A percentile compares a stretch with the other conserved stretches of the same genome.
Evolutionary conservation across 2,888 invertebrate species (phyloP).

Genomic region (Cryptocephalus moraei): DNA sequence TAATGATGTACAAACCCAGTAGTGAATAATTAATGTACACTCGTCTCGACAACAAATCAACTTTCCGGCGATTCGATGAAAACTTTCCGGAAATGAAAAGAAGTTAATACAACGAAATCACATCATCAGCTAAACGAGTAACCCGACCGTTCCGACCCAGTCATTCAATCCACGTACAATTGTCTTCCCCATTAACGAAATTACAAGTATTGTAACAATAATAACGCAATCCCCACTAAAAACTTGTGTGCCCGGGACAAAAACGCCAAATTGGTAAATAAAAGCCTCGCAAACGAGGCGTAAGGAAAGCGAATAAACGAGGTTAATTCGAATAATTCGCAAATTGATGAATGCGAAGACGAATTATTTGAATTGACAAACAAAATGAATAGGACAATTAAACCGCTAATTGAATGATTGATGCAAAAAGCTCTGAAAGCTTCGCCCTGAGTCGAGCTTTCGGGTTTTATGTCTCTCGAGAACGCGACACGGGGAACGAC

Average conservation of each 20-base stretch:
- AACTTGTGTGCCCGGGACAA: slow-evolving; percentile 11
- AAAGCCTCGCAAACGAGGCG: slow-evolving; percentile 14
- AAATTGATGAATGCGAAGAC: slow-evolving; percentile 34
- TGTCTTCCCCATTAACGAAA: background rate
- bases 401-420: slow-evolving; percentile 38
- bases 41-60: too few relatives aligned
- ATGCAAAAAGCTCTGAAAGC: slow-evolving; percentile 30
- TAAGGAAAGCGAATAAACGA: slow-evolving; percentile 23
- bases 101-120: too few relatives aligned
- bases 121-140: too few relatives aligned
- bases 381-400: slow-evolving; percentile 38
- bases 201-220: slow-evolving; percentile 4
- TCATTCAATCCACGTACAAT: background rate
- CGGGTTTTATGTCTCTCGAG: slow-evolving; percentile 3
- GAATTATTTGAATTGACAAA: slow-evolving; percentile 35
- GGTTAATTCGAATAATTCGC: slow-evolving; percentile 22
- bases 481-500: slow-evolving; percentile 7
- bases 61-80: too few relatives aligned
- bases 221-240: slow-evolving; percentile 4
- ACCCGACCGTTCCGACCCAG: too few relatives aligned
- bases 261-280: slow-evolving; percentile 16
- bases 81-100: too few relatives aligned
- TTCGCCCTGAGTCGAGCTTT: slow-evolving; percentile 14
- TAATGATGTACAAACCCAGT: too few relatives aligned
- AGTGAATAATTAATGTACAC: too few relatives aligned